These are phyloP conservation scores for Ictalurus punctatus DNA, from an alignment of 2,113 vertebrate genomes.

Conservation along the genomic window DNA sequence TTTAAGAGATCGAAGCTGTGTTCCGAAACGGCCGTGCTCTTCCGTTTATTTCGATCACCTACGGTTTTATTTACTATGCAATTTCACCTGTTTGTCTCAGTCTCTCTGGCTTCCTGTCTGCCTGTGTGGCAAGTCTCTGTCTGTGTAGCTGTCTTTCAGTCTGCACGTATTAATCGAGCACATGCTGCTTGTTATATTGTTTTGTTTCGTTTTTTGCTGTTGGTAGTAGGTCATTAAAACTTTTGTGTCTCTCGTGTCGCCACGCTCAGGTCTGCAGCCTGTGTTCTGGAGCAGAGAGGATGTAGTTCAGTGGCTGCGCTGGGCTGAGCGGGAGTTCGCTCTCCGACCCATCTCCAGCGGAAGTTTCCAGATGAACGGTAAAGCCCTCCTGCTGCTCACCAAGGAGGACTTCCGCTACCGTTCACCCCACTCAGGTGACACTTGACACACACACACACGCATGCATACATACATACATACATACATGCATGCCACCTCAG, in stretches of 20 bases:
- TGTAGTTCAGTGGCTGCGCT: slow-evolving; percentile 93
- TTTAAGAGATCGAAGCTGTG: not conserved
- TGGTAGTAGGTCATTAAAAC: not conserved
- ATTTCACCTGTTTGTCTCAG: not conserved
- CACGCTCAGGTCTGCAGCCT: slow-evolving; percentile 85
- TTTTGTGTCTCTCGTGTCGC: not conserved
- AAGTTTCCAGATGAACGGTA: slow-evolving; percentile 98
- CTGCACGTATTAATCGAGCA: not conserved
- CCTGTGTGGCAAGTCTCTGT: not conserved
- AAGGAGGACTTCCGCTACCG: slow-evolving; percentile 99
- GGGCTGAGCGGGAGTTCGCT: slow-evolving; percentile 95
- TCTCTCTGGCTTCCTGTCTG: not conserved
- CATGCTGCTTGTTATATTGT: not conserved
- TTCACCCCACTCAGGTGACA: slow-evolving; percentile 91
- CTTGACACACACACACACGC: not conserved
- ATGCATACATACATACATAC: not conserved
- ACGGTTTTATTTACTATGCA: not conserved
- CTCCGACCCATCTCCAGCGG: slow-evolving; percentile 87
- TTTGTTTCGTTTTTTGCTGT: not conserved
- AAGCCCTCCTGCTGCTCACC: slow-evolving; percentile 95
- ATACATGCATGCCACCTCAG: not conserved
- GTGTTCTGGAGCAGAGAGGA: slow-evolving; percentile 94
- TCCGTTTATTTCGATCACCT: not conserved
- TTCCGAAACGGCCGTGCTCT: not conserved
- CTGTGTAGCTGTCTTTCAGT: not conserved